Base-by-base conservation (phyloP, 30 jellyfish, hydroid and myxozoan genomes). In the Rhopilema esculentum region DNA sequence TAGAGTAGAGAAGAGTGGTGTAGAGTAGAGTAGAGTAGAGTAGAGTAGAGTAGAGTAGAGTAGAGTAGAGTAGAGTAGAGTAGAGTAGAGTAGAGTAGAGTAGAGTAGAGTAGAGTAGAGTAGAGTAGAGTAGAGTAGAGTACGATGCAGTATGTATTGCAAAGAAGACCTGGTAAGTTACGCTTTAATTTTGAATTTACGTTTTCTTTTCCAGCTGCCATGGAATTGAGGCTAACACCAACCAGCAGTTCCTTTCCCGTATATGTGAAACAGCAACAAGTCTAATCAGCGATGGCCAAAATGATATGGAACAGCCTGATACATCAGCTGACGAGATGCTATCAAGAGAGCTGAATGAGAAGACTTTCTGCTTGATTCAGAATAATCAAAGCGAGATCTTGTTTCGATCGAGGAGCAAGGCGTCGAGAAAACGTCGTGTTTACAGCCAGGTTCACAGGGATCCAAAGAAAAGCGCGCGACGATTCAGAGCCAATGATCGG, bases 401-500 rank as follows among this genome's bases (percentile, higher is more conserved):
- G 26, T 68, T 57, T n/a, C 30, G 76, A 19, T 2, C 84, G 73
- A 52, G 50, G 6, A 19, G 26, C 28, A 83, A 71, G 70, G 66
- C 64, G 15, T 31, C 84, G 21, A 72, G 93, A 28, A 93, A 79
- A 33, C 75, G 98, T 66, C 92, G 98, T 16, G 88, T 93, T 31
- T 93, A 93, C 81, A 93, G 98, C 62, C 83, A 25, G 22, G 94
- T 88, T 21, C 98, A 93, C 33, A 68, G 65, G 23, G 98, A 93
- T 66, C 97, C 98, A 12, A 93, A 93, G 77, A 93, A 93, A 49
- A 93, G 98, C 61, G 89, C 82, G n/a, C 97, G 98, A 62, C 66
- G 98, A n/a, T 93, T 93, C 66, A 95, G 98, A 16, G 98, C 98
- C 24, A 93, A 93, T 29, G 98, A 93, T 71, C 92, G 98, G 16